phyloP scores from a whole-genome alignment of 2,113 vertebrate species.

The Ancistrus triradiatus region DNA sequence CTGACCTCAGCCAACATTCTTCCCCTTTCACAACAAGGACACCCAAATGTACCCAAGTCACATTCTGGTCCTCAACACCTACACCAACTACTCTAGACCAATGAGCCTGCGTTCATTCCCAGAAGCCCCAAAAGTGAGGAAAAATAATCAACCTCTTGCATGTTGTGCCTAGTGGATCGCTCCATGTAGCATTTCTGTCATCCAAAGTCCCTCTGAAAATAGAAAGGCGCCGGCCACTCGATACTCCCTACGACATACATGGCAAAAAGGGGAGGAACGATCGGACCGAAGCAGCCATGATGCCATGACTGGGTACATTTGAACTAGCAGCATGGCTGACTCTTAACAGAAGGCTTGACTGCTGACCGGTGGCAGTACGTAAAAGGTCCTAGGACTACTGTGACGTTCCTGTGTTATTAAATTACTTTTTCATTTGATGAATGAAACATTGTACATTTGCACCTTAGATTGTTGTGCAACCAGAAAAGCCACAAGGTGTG shows the following conservation, averaged over 20 bases:
- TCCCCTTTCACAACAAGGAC: constrained; percentile 53
- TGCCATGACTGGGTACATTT: constrained; percentile 62
- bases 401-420: too few species aligned
- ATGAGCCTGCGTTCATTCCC: background rate
- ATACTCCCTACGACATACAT: constrained; percentile 82
- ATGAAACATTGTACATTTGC: too few species aligned
- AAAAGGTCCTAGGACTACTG: background rate
- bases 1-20: constrained; percentile 64
- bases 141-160: constrained; percentile 68
- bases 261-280: constrained; percentile 73
- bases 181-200: constrained; percentile 82
- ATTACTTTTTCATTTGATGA: too few species aligned
- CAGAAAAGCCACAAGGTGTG: too few species aligned
- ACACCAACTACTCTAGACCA: background rate
- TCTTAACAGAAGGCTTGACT: constrained; percentile 26
- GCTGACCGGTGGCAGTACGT: background rate
- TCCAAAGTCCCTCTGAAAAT: constrained; percentile 85
- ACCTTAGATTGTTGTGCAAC: too few species aligned
- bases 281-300: constrained; percentile 55
- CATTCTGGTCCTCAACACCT: too few species aligned
- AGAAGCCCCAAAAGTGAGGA: constrained; percentile 17
- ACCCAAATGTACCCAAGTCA: constrained; percentile 1
- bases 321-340: constrained; percentile 23
- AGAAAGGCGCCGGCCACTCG: constrained; percentile 76
- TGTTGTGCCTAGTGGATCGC: constrained; percentile 67